A percentile compares a stretch with the other conserved stretches of the same genome.
phyloP scores from a whole-genome alignment of 2,113 vertebrate species.

The Hiodon alosoides region DNA sequence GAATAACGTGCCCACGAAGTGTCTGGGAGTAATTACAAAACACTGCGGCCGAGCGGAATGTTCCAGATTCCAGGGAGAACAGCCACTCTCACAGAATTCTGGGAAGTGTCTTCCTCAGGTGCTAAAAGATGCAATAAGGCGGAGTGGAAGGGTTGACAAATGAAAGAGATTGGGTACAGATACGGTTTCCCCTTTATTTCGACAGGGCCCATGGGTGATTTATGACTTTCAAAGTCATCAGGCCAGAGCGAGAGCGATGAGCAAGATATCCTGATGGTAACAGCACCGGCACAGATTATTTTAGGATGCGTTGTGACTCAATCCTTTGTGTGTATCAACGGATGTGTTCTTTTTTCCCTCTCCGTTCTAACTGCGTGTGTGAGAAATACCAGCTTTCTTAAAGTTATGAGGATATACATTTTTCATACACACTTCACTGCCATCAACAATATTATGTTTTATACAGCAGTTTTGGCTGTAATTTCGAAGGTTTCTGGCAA shows the following conservation, averaged over 20 bases:
- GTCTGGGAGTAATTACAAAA: not conserved
- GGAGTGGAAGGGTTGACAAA: not conserved
- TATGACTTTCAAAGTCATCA: constrained; percentile 4
- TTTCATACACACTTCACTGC: no score
- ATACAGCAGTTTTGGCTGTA: no score
- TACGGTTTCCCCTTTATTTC: not conserved
- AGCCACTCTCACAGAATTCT: constrained; percentile 13
- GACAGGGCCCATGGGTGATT: not conserved
- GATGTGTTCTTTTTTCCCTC: not conserved
- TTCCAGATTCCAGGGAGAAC: not conserved
- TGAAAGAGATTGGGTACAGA: not conserved
- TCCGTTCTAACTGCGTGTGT: no score
- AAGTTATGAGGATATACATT: no score
- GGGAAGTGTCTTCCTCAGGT: constrained; percentile 16
- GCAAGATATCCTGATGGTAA: no score
- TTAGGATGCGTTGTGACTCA: not conserved
- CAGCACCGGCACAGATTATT: not conserved
- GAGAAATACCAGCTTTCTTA: no score
- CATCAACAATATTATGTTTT: no score
- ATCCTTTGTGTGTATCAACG: not conserved
- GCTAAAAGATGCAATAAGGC: constrained; percentile 10
- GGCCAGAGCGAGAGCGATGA: not conserved
- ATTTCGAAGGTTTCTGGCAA: no score
- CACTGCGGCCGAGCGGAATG: not conserved
- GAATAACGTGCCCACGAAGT: constrained; percentile 11